phyloP scores from a whole-genome alignment of 2,113 vertebrate species.

The Felis chaus region DNA sequence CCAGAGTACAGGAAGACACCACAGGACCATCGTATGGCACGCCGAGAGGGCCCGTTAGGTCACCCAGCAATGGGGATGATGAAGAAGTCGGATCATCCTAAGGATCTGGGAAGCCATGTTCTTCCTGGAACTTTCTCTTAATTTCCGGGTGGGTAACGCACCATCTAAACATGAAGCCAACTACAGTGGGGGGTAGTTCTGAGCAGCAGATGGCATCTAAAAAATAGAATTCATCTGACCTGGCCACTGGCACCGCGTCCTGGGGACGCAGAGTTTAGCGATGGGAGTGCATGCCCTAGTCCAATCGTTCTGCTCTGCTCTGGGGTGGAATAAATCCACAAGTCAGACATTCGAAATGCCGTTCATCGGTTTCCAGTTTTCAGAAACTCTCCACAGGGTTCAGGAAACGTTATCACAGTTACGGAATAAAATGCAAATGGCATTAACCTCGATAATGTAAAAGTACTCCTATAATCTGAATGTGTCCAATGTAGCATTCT shows the following conservation, averaged over 20 bases:
- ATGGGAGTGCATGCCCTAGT: background rate
- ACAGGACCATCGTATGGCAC: rapidly evolving
- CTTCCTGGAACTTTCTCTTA: background rate
- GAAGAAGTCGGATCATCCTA: rapidly evolving
- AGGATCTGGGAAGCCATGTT: background rate
- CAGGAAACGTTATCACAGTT: background rate
- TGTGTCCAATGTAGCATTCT: background rate
- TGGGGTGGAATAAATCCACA: too few relatives aligned
- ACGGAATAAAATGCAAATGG: background rate
- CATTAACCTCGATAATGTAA: background rate
- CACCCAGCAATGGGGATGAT: rapidly evolving
- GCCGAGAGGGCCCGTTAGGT: rapidly evolving
- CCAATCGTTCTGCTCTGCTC: background rate
- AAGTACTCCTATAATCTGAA: background rate
- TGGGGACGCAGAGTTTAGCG: background rate
- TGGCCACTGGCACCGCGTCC: background rate
- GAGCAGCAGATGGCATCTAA: background rate
- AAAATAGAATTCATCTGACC: background rate
- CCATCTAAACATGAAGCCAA: background rate
- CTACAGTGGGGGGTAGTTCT: background rate
- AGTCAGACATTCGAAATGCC: background rate
- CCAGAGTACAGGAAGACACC: background rate
- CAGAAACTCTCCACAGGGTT: background rate
- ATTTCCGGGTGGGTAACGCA: background rate
- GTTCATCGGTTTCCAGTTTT: background rate